These are phyloP conservation scores for Mandrillus leucophaeus DNA, from an alignment of 2,113 vertebrate species.

Conservation along the genomic window DNA sequence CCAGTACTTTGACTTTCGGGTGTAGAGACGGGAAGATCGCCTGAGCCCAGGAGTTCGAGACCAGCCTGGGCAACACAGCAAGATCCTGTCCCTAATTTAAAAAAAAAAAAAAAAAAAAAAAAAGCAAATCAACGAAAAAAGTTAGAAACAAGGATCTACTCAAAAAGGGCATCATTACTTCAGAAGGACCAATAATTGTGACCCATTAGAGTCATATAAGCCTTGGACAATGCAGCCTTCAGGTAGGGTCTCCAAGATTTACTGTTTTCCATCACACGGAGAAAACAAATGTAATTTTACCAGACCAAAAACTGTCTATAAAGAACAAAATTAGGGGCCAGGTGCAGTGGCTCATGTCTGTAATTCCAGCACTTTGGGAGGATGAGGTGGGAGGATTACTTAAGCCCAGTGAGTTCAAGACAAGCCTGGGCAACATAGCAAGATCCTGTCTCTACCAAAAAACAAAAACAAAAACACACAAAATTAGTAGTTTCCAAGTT, in stretches of 20 bases:
- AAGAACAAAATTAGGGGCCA: not conserved
- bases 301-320: not conserved
- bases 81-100: too few relatives aligned
- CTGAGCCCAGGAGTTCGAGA: too few relatives aligned
- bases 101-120: too few relatives aligned
- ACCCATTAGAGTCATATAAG: not conserved
- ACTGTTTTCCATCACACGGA: not conserved
- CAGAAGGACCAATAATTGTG: not conserved
- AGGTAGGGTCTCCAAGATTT: not conserved
- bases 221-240: not conserved
- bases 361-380: too few relatives aligned
- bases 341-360: too few relatives aligned
- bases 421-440: too few relatives aligned
- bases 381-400: too few relatives aligned
- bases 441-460: not conserved
- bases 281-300: not conserved
- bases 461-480: not conserved
- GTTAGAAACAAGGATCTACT: not conserved
- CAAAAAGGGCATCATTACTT: not conserved
- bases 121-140: not conserved
- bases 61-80: too few relatives aligned
- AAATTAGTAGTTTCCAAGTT: not conserved
- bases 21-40: too few relatives aligned
- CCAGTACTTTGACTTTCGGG: too few relatives aligned
- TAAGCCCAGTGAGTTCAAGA: too few relatives aligned